A percentile compares a stretch with the other conserved stretches of the same genome.
Conservation (phyloP, 2,888 invertebrate genomes). For the Dimorphilus gyrociliatus region DNA sequence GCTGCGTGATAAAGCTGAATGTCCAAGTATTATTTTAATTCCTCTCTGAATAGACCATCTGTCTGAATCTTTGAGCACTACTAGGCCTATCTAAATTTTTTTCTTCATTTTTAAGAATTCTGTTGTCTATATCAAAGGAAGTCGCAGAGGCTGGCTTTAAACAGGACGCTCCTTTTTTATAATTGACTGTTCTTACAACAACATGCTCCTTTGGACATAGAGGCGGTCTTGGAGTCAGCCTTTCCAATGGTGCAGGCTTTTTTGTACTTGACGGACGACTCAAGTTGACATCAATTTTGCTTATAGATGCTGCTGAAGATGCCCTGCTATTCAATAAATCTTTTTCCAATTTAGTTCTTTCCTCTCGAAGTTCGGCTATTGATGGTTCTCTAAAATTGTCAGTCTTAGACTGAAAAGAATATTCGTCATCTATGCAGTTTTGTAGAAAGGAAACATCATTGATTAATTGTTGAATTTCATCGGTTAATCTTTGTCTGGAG, state of each 20-base stretch:
- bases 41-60: too few relatives aligned
- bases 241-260: not conserved
- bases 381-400: too few relatives aligned
- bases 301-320: conserved; percentile 5
- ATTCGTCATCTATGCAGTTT: conserved; percentile 4
- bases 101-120: not conserved
- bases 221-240: not conserved
- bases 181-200: not conserved
- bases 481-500: conserved; percentile 18
- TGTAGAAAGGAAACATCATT: conserved; percentile 22
- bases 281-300: too few relatives aligned
- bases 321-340: conserved; percentile 15
- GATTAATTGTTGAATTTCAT: conserved; percentile 21
- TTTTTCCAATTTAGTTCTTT: conserved; percentile 22
- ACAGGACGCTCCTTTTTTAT: not conserved
- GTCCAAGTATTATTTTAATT: too few relatives aligned
- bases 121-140: not conserved
- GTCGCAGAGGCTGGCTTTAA: not conserved
- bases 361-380: conserved; percentile 24
- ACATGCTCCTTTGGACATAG: not conserved
- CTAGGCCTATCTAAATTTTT: conserved; percentile 12
- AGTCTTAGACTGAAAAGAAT: too few relatives aligned
- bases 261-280: conserved; percentile 2
- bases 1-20: too few relatives aligned
- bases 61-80: conserved; percentile 19